These are phyloP conservation scores for Drosophila ironensis DNA, from an alignment of 1,140 invertebrate genomes.

Conservation along the genomic window DNA sequence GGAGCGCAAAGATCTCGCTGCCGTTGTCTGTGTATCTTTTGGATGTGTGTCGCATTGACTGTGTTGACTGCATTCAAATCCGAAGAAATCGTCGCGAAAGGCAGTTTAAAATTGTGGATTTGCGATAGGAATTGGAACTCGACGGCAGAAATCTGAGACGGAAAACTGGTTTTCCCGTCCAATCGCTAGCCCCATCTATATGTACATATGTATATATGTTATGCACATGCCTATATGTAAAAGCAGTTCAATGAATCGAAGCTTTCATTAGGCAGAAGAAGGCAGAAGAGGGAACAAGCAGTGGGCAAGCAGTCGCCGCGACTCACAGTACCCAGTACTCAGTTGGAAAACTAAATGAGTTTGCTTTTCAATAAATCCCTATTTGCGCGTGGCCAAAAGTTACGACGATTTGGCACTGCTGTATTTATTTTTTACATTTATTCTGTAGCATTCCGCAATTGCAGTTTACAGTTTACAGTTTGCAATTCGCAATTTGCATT, in stretches of 20 bases:
- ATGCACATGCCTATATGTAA: not conserved
- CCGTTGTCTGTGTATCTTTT: constrained; percentile 1
- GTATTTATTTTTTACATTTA: no score
- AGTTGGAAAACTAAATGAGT: no score
- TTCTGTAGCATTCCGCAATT: no score
- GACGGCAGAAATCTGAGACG: constrained; percentile 19
- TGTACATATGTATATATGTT: not conserved
- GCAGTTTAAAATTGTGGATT: constrained; percentile 46
- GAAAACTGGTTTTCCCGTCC: constrained; percentile 37
- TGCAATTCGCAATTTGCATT: not conserved
- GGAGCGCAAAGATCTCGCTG: not conserved
- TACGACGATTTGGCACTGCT: no score
- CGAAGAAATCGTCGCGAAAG: constrained; percentile 38
- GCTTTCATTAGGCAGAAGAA: constrained; percentile 19
- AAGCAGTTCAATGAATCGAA: constrained; percentile 38
- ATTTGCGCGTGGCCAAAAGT: no score
- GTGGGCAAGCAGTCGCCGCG: no score
- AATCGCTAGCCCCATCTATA: constrained; percentile 1
- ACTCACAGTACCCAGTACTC: no score
- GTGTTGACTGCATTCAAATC: constrained; percentile 35
- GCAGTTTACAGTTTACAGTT: no score
- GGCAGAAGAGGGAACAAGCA: no score
- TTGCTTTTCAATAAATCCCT: no score
- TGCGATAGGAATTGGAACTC: constrained; percentile 54
- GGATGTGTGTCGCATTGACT: not conserved